phyloP scores from a whole-genome alignment of 2,888 invertebrate species.

The Ennomos fuscantarius region DNA sequence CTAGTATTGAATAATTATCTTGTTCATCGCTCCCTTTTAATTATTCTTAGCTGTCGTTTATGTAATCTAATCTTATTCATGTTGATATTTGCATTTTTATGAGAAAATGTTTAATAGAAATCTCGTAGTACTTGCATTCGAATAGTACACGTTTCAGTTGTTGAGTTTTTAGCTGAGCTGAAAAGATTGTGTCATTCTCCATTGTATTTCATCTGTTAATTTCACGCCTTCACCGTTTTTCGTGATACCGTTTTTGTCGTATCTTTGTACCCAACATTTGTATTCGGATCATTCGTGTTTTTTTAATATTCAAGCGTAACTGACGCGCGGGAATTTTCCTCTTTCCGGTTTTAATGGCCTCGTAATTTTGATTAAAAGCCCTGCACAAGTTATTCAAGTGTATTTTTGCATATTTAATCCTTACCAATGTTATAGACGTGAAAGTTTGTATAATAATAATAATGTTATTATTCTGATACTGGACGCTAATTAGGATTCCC shows the following conservation, averaged over 20 bases:
- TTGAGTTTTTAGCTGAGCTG: slow-evolving; percentile 16
- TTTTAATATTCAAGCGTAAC: slow-evolving; percentile 33
- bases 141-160: slow-evolving; percentile 14
- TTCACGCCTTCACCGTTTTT: slow-evolving; percentile 38
- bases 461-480: no score
- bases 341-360: slow-evolving; percentile 33
- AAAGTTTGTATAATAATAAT: no score
- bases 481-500: no score
- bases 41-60: slow-evolving; percentile 14
- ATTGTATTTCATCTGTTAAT: slow-evolving; percentile 28
- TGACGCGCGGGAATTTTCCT: slow-evolving; percentile 36
- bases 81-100: slow-evolving; percentile 13
- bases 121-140: slow-evolving; percentile 5
- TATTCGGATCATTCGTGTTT: slow-evolving; percentile 29
- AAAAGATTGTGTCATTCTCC: slow-evolving; percentile 13
- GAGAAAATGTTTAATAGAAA: slow-evolving; percentile 3
- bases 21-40: slow-evolving; percentile 9
- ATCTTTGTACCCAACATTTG: slow-evolving; percentile 26
- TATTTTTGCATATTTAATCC: not conserved
- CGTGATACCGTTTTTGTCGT: slow-evolving; percentile 16
- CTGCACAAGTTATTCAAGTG: slow-evolving; percentile 13
- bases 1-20: not conserved
- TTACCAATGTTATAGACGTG: no score
- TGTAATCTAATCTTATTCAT: slow-evolving; percentile 17
- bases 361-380: slow-evolving; percentile 25